Base-by-base conservation (phyloP, 2,888 invertebrate genomes). In the Amaurobius ferox region DNA sequence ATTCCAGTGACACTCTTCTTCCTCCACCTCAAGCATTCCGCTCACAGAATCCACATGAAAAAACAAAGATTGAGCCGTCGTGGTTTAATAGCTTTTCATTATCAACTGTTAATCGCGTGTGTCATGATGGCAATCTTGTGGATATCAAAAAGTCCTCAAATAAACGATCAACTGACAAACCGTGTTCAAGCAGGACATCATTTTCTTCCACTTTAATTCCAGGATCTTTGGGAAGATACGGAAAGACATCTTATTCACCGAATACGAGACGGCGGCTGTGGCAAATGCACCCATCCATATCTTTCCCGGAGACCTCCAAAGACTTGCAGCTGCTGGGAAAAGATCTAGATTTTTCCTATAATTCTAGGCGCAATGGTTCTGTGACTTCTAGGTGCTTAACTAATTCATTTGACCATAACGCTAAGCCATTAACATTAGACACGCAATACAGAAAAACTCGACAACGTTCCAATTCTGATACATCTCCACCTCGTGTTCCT, bases 401-500 rank as follows among this genome's bases (percentile, higher is more conserved):
- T 5, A 44, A 44, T 44, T 44, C 44, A 9, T 44, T 44, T 16
- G 11, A 16, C n/a, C n/a, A 44, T 16, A 44, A 16, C 11, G 19
- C 23, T 23, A 55, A 55, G 19, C 23, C 55, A 55, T 55, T 16
- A 6, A 44, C 44, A 16, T 16, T 44, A 44, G 35, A 35, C 9
- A 7, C 35, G 9, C 35, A 35, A 35, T 35, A 35, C 35, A 35
- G 35, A 35, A 35, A 35, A 19, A 30, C 19, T 66, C 79, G 79
- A n/a, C 79, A 71, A 30, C 74, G 86, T 29, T 86, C 86, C 13
- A 67, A 55, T 66, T 86, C 86, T 0, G 86, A 86, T n/a, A 74
- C 79, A n/a, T 26, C 44, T n/a, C 28, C 66, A 19, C 29, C 74
- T 19, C 29, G 16, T 40, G 7, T 9, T 19, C 19, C 16, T 19